phyloP scores from a whole-genome alignment of 2,113 vertebrate genomes.

The Alces alces region DNA sequence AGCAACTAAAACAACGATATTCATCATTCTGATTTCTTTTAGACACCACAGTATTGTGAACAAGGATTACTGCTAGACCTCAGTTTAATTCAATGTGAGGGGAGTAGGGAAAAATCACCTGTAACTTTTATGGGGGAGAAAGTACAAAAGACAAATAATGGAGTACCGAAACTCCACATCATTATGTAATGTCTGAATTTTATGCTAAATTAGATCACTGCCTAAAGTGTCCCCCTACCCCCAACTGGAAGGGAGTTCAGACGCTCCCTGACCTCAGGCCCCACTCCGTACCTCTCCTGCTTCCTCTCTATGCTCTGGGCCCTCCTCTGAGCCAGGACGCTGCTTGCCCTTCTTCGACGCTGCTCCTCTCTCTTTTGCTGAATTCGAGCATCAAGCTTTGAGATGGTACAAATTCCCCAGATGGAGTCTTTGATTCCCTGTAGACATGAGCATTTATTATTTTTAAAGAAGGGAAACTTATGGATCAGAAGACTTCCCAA shows the following conservation, averaged over 20 bases:
- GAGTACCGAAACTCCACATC: not conserved
- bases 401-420: slow-evolving; percentile 97
- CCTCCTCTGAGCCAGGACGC: slow-evolving; percentile 90
- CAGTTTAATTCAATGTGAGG: not conserved
- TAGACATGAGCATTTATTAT: not conserved
- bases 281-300: slow-evolving; percentile 86
- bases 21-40: not conserved
- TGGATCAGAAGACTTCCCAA: not conserved
- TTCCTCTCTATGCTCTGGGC: slow-evolving; percentile 92
- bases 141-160: not conserved
- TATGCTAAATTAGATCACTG: not conserved
- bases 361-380: slow-evolving; percentile 98
- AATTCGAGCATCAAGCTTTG: slow-evolving; percentile 95
- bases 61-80: not conserved
- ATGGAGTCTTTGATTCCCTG: slow-evolving; percentile 98
- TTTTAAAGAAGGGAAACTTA: slow-evolving; percentile 1
- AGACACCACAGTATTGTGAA: not conserved
- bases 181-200: not conserved
- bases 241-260: not conserved
- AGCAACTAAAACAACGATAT: not conserved
- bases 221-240: not conserved
- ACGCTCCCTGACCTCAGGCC: not conserved
- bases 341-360: slow-evolving; percentile 87
- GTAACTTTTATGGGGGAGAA: not conserved
- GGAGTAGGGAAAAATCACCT: too few species aligned